Percentiles rank a stretch among this genome's conserved stretches.
These are phyloP conservation scores for Malurus leucopterus DNA, from an alignment of 2,797 vertebrate genomes.

Conservation along the genomic window DNA sequence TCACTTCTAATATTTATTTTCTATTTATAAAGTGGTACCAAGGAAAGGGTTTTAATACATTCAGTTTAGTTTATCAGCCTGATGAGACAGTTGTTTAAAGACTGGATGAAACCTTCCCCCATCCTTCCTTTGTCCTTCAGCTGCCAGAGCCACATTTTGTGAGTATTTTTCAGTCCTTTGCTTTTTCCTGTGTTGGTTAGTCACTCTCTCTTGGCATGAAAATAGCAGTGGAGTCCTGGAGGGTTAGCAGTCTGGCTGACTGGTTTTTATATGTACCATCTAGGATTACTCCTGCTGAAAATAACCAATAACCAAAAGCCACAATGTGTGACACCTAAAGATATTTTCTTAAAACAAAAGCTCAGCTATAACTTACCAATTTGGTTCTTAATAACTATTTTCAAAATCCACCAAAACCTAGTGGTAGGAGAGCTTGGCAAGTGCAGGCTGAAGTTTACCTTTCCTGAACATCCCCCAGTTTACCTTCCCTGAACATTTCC, in stretches of 20 bases:
- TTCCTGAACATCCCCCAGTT: not conserved
- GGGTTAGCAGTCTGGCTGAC: not conserved
- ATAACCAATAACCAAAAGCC: not conserved
- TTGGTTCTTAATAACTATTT: slow-evolving; percentile 25
- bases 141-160: slow-evolving; percentile 4
- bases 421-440: not conserved
- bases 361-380: not conserved
- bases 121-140: not conserved
- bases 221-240: not conserved
- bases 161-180: not conserved
- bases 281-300: not conserved
- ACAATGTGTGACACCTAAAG: not conserved
- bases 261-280: not conserved
- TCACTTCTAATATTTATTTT: not conserved
- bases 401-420: slow-evolving; percentile 2
- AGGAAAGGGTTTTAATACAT: not conserved
- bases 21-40: not conserved
- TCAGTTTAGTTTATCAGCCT: not conserved
- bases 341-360: slow-evolving; percentile 7
- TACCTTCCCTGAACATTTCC: not conserved
- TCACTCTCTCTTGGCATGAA: not conserved
- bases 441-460: not conserved
- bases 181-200: slow-evolving; percentile 19
- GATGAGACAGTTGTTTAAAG: not conserved
- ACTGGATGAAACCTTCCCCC: not conserved